Conservation (phyloP, 1,140 invertebrate genomes). For the Psilanteris sp. region DNA sequence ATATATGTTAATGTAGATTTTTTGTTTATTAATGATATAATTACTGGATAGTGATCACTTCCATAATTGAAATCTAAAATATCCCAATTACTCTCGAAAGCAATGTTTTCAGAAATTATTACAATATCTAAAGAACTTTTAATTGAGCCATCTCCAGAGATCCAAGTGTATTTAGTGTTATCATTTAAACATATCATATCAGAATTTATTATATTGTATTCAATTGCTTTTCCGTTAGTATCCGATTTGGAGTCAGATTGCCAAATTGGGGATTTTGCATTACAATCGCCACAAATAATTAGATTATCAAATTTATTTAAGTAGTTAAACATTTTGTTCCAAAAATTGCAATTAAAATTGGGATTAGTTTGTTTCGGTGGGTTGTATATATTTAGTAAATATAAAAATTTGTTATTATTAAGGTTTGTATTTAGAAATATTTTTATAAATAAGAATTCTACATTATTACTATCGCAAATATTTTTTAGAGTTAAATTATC, state of each 20-base stretch:
- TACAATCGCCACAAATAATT: background rate
- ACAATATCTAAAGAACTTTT: background rate
- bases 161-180: background rate
- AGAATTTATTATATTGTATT: background rate
- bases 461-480: background rate
- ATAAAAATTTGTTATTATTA: too few relatives aligned
- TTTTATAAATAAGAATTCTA: too few relatives aligned
- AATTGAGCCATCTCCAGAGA: background rate
- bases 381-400: too few relatives aligned
- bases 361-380: too few relatives aligned
- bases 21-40: background rate
- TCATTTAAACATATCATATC: conserved; percentile 1
- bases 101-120: background rate
- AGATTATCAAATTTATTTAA: background rate
- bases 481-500: background rate
- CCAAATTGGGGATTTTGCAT: background rate
- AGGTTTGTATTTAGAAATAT: too few relatives aligned
- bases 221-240: background rate
- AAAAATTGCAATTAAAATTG: too few relatives aligned
- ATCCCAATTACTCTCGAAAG: background rate
- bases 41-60: conserved; percentile 4
- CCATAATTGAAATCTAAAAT: background rate
- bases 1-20: too few relatives aligned
- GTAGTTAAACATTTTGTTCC: too few relatives aligned
- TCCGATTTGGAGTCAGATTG: background rate